Evolutionary conservation across 2,888 invertebrate genomes (phyloP).

Genomic region (Sphaerophoria taeniata): DNA sequence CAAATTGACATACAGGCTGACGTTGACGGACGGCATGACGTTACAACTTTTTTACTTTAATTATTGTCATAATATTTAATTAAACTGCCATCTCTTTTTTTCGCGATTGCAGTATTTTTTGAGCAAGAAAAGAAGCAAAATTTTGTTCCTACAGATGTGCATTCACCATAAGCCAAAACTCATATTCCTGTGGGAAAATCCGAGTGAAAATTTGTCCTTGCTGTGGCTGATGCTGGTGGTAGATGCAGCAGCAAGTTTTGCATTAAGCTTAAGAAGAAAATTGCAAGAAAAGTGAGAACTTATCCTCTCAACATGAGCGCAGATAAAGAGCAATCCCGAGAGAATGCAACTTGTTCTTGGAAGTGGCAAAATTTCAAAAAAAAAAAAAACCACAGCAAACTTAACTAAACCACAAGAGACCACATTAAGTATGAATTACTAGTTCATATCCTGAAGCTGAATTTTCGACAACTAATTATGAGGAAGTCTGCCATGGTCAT

Average conservation of each 20-base stretch:
- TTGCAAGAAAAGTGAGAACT: constrained; percentile 53
- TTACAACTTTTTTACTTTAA: too few species aligned
- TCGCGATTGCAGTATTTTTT: constrained; percentile 2
- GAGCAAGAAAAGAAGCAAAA: constrained; percentile 26
- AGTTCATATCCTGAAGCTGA: constrained; percentile 32
- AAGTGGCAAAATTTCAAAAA: constrained; percentile 29
- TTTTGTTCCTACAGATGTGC: constrained; percentile 31
- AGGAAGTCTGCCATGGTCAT: constrained; percentile 48
- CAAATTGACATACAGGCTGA: too few species aligned
- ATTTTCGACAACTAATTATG: constrained; percentile 50
- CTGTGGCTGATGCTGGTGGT: constrained; percentile 25
- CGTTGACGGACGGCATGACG: too few species aligned
- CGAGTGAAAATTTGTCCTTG: constrained; percentile 62
- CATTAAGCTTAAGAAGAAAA: constrained; percentile 47
- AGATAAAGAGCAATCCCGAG: neutral
- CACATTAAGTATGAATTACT: constrained; percentile 44
- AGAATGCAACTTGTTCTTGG: constrained; percentile 42
- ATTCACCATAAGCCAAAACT: neutral
- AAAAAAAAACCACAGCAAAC: neutral
- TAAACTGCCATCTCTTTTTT: too few species aligned
- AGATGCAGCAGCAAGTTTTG: constrained; percentile 60
- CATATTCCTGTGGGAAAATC: constrained; percentile 63
- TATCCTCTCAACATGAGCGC: constrained; percentile 17
- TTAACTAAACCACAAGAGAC: constrained; percentile 5
- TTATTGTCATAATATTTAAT: too few species aligned